Percentiles rank a stretch among this genome's conserved stretches.
These are phyloP conservation scores for Coreoperca whiteheadi DNA, from an alignment of 2,113 vertebrate genomes.

Conservation along the genomic window DNA sequence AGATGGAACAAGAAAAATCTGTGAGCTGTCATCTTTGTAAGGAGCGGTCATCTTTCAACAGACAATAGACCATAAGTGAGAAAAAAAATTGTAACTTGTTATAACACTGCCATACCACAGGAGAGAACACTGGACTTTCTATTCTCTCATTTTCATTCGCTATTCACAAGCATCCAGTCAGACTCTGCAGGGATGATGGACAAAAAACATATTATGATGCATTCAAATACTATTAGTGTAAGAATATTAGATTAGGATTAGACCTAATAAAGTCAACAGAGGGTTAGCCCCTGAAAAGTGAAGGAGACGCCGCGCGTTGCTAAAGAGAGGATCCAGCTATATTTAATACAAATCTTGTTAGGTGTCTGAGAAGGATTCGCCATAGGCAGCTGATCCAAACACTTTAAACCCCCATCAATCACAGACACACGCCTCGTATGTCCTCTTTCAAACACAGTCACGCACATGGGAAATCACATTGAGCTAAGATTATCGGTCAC, in stretches of 20 bases:
- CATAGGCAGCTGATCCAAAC: constrained; percentile 44
- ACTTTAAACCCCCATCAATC: constrained; percentile 51
- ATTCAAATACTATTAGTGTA: not conserved
- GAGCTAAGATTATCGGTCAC: constrained; percentile 50
- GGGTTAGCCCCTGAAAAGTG: not conserved
- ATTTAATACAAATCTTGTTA: constrained; percentile 58
- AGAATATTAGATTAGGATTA: constrained; percentile 35
- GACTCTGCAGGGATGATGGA: not conserved
- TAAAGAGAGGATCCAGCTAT: constrained; percentile 46
- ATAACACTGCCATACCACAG: not conserved
- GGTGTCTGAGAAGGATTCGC: constrained; percentile 55
- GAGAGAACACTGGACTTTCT: not conserved
- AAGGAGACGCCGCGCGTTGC: constrained; percentile 10
- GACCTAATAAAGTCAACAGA: constrained; percentile 6
- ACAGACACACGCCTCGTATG: constrained; percentile 16
- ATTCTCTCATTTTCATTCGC: not conserved
- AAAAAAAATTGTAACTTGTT: not conserved
- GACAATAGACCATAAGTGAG: not conserved
- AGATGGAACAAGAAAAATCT: not conserved
- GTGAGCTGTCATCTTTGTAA: not conserved
- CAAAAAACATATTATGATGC: not conserved
- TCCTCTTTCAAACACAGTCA: constrained; percentile 36
- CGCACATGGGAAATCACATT: constrained; percentile 45
- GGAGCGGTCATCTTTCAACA: not conserved
- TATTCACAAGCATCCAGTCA: not conserved